phyloP scores from a whole-genome alignment of 1,140 invertebrate genomes.

The Diorhabda sublineata region DNA sequence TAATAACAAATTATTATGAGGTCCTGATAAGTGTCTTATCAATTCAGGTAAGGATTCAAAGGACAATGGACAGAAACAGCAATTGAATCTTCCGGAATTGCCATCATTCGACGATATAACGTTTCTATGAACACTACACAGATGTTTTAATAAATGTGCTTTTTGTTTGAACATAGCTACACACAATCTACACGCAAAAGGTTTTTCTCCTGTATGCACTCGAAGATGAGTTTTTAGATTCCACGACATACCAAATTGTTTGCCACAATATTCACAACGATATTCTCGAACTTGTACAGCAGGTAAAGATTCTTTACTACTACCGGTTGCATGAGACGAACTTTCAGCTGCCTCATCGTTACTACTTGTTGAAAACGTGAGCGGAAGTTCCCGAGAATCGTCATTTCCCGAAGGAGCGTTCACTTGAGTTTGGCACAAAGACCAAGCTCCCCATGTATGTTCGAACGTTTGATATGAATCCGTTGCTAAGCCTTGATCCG shows the following conservation, averaged over 20 bases:
- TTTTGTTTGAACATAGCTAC: constrained; percentile 88
- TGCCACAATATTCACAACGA: constrained; percentile 80
- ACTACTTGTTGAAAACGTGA: constrained; percentile 42
- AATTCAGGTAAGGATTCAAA: constrained; percentile 80
- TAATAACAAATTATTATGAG: constrained; percentile 78
- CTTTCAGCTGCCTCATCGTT: constrained; percentile 52
- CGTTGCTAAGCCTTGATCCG: constrained; percentile 54
- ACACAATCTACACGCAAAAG: constrained; percentile 79
- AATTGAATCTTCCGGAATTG: constrained; percentile 69
- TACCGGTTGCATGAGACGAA: constrained; percentile 47
- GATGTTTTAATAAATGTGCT: constrained; percentile 76
- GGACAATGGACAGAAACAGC: constrained; percentile 78
- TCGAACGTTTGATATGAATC: constrained; percentile 45
- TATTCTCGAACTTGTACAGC: constrained; percentile 68
- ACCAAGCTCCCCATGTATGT: constrained; percentile 65
- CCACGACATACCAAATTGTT: constrained; percentile 87
- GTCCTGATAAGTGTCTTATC: constrained; percentile 77
- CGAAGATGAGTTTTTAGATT: constrained; percentile 81
- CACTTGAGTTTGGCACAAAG: constrained; percentile 60
- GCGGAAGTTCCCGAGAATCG: constrained; percentile 49
- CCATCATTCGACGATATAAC: constrained; percentile 71
- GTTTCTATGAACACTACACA: constrained; percentile 80
- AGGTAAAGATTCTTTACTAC: constrained; percentile 51
- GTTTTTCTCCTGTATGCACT: constrained; percentile 83
- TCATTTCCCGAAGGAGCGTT: constrained; percentile 45